phyloP scores from a whole-genome alignment of 2,888 invertebrate genomes.

The Pristionchus entomophagus region DNA sequence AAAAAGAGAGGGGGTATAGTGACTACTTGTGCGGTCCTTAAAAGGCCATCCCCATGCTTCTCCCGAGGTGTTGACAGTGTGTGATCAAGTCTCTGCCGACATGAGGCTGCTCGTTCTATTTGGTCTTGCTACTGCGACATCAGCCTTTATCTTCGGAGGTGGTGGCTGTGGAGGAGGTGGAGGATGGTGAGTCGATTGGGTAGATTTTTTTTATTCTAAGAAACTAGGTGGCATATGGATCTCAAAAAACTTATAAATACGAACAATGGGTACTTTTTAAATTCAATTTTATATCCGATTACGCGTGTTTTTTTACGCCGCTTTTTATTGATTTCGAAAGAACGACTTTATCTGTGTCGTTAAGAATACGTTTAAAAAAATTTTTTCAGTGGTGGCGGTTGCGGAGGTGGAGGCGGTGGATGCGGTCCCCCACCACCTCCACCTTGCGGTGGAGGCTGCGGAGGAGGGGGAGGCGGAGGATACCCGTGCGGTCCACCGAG shows the following conservation, averaged over 20 bases:
- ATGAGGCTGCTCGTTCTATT: neutral
- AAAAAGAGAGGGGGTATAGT: neutral
- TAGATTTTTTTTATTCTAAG: neutral
- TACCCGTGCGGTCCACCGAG: conserved; percentile 14
- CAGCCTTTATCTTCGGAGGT: conserved; percentile 11
- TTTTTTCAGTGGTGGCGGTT: neutral
- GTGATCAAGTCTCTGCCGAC: neutral
- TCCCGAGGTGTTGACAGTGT: neutral
- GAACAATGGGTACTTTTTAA: no score
- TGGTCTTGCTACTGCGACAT: neutral
- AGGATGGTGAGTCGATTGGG: neutral
- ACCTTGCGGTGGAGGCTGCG: neutral
- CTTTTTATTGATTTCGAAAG: no score
- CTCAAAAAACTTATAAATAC: no score
- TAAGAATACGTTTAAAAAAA: neutral
- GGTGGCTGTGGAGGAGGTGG: conserved; percentile 31
- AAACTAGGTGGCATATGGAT: no score
- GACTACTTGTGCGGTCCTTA: neutral
- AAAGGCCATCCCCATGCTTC: conserved; percentile 9
- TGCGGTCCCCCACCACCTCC: neutral
- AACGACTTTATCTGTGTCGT: no score
- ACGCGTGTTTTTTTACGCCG: no score
- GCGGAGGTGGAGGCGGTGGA: conserved; percentile 21
- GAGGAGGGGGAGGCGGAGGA: conserved; percentile 6
- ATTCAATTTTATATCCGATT: no score